Evolutionary conservation across 2,113 vertebrate genomes (phyloP).

Genomic region (Alexandromys fortis): DNA sequence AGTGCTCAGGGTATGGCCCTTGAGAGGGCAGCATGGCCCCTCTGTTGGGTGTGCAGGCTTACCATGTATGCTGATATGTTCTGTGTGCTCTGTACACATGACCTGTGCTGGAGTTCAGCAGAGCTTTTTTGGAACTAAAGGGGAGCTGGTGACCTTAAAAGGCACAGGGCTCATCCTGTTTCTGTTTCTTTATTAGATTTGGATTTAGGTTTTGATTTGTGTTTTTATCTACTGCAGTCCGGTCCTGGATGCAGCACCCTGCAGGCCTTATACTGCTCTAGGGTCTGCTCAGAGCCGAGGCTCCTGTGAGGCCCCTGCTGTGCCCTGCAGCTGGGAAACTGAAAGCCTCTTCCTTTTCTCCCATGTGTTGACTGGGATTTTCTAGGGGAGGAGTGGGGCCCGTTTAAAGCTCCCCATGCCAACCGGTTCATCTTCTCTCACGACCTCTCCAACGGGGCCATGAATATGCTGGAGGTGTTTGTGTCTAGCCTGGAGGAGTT

Average conservation of each 20-base stretch:
- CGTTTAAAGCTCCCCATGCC: constrained; percentile 91
- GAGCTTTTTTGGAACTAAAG: not conserved
- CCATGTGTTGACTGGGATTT: constrained; percentile 64
- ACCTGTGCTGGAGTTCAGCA: not conserved
- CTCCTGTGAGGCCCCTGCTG: not conserved
- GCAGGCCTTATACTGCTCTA: not conserved
- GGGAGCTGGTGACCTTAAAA: not conserved
- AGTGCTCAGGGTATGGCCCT: not conserved
- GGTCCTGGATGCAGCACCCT: not conserved
- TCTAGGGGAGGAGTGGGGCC: constrained; percentile 94
- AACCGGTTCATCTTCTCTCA: constrained; percentile 99
- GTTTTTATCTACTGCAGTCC: not conserved
- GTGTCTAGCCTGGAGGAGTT: constrained; percentile 96
- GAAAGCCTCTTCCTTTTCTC: constrained; percentile 64
- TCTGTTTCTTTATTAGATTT: not conserved
- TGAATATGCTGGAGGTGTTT: constrained; percentile 94
- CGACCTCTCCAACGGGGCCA: constrained; percentile 94
- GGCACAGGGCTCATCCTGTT: not conserved
- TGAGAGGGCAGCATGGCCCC: not conserved
- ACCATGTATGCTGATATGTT: not conserved
- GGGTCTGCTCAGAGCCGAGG: not conserved
- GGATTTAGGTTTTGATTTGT: not conserved
- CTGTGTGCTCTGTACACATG: not conserved
- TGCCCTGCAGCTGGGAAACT: constrained; percentile 11
- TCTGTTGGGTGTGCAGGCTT: not conserved